Conservation (phyloP, 2,888 invertebrate species). For the Scrobipalpa atriplicella region DNA sequence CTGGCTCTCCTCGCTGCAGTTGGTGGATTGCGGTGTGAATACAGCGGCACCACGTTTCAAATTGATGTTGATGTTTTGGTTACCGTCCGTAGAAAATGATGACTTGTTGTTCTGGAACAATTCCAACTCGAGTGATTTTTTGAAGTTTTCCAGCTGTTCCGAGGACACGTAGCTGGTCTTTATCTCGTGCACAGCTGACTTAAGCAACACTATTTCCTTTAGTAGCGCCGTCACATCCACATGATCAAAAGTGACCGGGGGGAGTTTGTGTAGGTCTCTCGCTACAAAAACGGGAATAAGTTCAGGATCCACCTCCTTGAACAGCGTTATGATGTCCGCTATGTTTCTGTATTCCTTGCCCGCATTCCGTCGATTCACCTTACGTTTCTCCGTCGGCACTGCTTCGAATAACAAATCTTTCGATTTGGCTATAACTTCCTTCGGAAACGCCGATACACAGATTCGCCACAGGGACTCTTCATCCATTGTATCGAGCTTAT, state of each 20-base stretch:
- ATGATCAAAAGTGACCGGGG: conserved; percentile 32
- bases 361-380: neutral
- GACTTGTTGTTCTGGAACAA: too few relatives aligned
- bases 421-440: neutral
- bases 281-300: conserved; percentile 32
- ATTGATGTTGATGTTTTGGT: neutral
- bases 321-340: neutral
- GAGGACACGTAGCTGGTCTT: neutral
- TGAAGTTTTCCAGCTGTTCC: neutral
- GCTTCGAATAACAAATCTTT: conserved; percentile 10
- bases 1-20: too few relatives aligned
- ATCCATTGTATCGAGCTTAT: neutral
- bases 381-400: neutral
- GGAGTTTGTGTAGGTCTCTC: conserved; percentile 18
- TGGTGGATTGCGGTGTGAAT: neutral
- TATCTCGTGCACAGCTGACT: conserved; percentile 20
- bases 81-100: too few relatives aligned
- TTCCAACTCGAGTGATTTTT: too few relatives aligned
- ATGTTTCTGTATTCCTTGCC: conserved; percentile 21
- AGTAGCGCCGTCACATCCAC: conserved; percentile 31
- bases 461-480: neutral
- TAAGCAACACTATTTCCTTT: conserved; percentile 26
- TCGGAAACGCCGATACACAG: neutral
- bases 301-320: conserved; percentile 26
- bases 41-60: neutral